These are phyloP conservation scores for Ctenomys sociabilis DNA, from an alignment of 2,113 vertebrate genomes.

Conservation along the genomic window DNA sequence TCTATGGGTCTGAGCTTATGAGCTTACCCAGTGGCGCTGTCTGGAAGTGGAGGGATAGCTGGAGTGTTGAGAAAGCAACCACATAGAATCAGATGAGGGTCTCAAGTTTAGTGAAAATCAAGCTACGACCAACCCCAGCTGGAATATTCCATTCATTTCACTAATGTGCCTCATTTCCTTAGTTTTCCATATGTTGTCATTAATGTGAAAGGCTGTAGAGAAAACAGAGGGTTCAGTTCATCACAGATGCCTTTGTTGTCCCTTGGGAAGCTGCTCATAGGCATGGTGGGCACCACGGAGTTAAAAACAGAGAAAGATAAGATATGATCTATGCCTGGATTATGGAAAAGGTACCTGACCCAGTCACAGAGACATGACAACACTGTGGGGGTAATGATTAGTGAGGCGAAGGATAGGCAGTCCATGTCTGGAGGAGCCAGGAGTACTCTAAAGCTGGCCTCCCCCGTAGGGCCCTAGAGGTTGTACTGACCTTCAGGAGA, in stretches of 20 bases:
- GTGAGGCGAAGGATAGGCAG: accelerated
- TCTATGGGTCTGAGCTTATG: not conserved
- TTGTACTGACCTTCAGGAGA: not conserved
- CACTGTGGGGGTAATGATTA: no score
- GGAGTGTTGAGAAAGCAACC: not conserved
- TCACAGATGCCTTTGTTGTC: not conserved
- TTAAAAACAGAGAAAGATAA: not conserved
- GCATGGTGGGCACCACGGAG: not conserved
- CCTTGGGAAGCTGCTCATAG: not conserved
- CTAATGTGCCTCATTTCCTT: not conserved
- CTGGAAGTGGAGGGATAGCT: not conserved
- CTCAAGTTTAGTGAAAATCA: accelerated
- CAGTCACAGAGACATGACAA: not conserved
- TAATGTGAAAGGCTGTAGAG: not conserved
- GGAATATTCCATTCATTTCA: accelerated
- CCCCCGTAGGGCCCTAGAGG: not conserved
- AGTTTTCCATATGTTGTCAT: accelerated
- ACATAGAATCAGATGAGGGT: accelerated
- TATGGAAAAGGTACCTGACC: not conserved
- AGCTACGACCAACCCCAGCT: accelerated
- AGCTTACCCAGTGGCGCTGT: not conserved
- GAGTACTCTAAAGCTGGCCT: accelerated
- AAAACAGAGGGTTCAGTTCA: not conserved
- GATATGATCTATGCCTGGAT: not conserved
- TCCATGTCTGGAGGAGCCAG: not conserved